Conservation (phyloP, 2,113 vertebrate genomes). For the Trichechus manatus region DNA sequence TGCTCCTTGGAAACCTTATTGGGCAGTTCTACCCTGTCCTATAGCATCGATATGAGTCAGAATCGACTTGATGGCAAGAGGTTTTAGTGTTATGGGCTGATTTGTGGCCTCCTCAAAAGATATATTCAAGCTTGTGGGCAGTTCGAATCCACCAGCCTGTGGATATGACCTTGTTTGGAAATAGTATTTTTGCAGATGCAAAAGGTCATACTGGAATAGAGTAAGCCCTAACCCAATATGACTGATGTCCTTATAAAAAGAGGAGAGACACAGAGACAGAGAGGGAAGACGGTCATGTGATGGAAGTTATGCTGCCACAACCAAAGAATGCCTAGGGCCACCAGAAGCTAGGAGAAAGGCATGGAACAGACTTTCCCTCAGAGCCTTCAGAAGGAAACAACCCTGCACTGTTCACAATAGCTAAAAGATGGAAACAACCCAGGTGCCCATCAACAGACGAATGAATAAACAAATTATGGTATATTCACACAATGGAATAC, state of each 20-base stretch:
- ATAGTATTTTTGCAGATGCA: background rate
- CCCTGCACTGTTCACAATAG: background rate
- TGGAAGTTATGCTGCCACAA: background rate
- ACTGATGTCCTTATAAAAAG: background rate
- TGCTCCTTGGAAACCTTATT: too few relatives aligned
- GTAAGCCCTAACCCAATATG: background rate
- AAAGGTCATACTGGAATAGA: background rate
- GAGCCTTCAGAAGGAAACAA: background rate
- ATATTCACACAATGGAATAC: too few relatives aligned
- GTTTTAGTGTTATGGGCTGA: background rate
- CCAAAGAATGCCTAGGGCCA: background rate
- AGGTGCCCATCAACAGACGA: too few relatives aligned
- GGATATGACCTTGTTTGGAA: background rate
- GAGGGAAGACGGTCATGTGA: background rate
- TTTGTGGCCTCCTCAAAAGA: too few relatives aligned
- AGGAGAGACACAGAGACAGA: background rate
- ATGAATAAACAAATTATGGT: too few relatives aligned
- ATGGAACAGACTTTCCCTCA: background rate
- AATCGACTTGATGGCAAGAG: too few relatives aligned
- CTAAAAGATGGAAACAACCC: too few relatives aligned
- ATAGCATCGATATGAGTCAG: too few relatives aligned
- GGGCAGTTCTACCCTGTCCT: too few relatives aligned
- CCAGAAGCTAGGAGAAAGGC: background rate
- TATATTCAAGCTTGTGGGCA: too few relatives aligned
- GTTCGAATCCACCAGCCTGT: background rate